These are phyloP conservation scores for Drosophila ironensis DNA, from an alignment of 1,140 invertebrate genomes.

Conservation along the genomic window DNA sequence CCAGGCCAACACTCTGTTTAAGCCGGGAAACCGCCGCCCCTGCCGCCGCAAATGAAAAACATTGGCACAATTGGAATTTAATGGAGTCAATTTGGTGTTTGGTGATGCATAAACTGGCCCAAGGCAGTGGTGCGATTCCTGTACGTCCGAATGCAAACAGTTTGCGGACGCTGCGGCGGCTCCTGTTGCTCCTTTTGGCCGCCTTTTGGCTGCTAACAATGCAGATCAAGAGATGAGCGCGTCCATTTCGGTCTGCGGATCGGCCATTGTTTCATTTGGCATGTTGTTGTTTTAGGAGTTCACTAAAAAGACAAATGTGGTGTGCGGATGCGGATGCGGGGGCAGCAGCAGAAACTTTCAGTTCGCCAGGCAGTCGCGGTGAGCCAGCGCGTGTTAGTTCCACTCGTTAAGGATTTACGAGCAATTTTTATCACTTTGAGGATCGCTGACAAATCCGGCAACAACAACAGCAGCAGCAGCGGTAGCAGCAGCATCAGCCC, in stretches of 20 bases:
- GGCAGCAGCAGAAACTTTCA: neutral
- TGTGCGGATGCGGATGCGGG: constrained; percentile 23
- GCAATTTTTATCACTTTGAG: constrained; percentile 82
- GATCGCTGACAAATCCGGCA: constrained; percentile 82
- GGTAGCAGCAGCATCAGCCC: constrained; percentile 12
- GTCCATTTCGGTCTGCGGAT: constrained; percentile 64
- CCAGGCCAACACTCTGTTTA: constrained; percentile 5
- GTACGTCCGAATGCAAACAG: constrained; percentile 31
- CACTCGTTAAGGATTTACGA: constrained; percentile 82
- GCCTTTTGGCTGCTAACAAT: constrained; percentile 60
- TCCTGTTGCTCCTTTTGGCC: constrained; percentile 6
- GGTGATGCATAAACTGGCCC: constrained; percentile 64
- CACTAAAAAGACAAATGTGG: constrained; percentile 71
- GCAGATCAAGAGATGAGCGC: constrained; percentile 79
- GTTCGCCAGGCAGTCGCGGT: neutral
- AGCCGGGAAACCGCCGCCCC: no score
- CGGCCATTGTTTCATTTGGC: constrained; percentile 73
- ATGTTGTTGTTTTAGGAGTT: constrained; percentile 58
- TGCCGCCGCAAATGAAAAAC: constrained; percentile 4
- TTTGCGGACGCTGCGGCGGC: neutral
- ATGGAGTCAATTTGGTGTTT: constrained; percentile 77
- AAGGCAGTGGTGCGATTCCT: constrained; percentile 49
- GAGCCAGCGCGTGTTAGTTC: constrained; percentile 73
- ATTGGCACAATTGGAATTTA: constrained; percentile 77
- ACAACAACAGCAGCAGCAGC: constrained; percentile 57